Conservation (phyloP, 1,140 invertebrate species). For the Bombus sibiricus region DNA sequence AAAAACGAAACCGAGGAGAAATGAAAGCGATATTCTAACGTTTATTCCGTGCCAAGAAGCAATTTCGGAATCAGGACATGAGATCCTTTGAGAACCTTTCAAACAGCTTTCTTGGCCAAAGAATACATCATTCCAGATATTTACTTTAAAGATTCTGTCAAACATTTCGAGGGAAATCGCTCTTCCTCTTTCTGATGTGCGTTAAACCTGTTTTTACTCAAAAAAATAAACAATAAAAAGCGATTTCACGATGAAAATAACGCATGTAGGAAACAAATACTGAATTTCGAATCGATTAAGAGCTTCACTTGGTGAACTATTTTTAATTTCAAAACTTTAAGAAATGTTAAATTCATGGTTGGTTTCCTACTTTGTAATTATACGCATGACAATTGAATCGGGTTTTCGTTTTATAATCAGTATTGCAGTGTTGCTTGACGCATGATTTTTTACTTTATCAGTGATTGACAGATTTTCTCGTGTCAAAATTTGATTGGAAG, state of each 20-base stretch:
- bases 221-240: not conserved
- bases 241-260: not conserved
- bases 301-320: not conserved
- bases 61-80: constrained; percentile 28
- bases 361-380: too few species aligned
- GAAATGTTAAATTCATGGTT: too few species aligned
- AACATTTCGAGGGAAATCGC: constrained; percentile 1
- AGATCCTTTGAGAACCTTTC: constrained; percentile 15
- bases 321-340: not conserved
- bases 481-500: constrained; percentile 28
- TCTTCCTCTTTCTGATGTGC: not conserved
- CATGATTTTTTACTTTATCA: constrained; percentile 45
- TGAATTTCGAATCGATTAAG: not conserved
- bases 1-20: constrained; percentile 18
- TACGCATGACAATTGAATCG: constrained; percentile 4
- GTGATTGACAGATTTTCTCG: too few species aligned
- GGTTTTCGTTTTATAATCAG: constrained; percentile 55
- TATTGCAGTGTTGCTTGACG: constrained; percentile 27
- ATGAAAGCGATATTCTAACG: constrained; percentile 25
- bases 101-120: constrained; percentile 9
- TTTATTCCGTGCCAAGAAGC: constrained; percentile 29
- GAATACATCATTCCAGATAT: constrained; percentile 15
- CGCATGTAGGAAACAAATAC: not conserved
- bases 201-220: not conserved
- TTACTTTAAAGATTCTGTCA: constrained; percentile 4